Evolutionary conservation across 1,140 invertebrate species (phyloP).

Genomic region (Colletes latitarsis): DNA sequence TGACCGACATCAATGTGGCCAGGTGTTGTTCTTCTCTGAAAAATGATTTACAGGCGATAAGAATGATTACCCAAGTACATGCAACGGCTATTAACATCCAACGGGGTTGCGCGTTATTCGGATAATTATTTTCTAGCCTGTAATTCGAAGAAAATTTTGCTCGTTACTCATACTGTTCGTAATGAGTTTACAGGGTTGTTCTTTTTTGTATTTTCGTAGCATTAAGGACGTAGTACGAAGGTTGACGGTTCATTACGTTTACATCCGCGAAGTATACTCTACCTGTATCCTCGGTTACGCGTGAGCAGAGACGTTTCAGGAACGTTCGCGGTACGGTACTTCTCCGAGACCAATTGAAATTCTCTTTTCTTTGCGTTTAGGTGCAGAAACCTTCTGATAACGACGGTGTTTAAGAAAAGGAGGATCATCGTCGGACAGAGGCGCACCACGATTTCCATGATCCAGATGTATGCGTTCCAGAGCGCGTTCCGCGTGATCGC

Average conservation of each 20-base stretch:
- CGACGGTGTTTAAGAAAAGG: conserved; percentile 41
- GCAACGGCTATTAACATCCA: conserved; percentile 15
- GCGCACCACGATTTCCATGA: conserved; percentile 43
- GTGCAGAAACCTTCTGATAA: conserved; percentile 53
- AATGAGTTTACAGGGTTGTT: too few species aligned
- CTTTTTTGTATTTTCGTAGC: too few species aligned
- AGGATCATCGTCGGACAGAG: conserved; percentile 47
- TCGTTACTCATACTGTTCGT: not conserved
- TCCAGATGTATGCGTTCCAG: conserved; percentile 55
- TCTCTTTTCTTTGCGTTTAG: conserved; percentile 46
- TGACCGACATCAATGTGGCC: conserved; percentile 51
- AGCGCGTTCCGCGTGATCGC: conserved; percentile 17
- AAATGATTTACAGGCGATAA: conserved; percentile 25
- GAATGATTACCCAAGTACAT: conserved; percentile 1
- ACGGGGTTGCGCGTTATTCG: not conserved
- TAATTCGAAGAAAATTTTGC: not conserved
- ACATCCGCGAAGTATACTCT: not conserved
- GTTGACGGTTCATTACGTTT: not conserved
- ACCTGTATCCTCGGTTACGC: conserved; percentile 58
- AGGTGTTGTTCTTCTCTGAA: conserved; percentile 58
- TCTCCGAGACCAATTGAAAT: conserved; percentile 46
- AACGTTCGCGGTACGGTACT: conserved; percentile 41
- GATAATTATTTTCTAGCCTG: not conserved
- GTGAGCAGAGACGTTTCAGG: conserved; percentile 43
- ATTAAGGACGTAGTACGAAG: too few species aligned